phyloP scores from a whole-genome alignment of 1,140 invertebrate genomes.

The Proctacanthus coquilletti region DNA sequence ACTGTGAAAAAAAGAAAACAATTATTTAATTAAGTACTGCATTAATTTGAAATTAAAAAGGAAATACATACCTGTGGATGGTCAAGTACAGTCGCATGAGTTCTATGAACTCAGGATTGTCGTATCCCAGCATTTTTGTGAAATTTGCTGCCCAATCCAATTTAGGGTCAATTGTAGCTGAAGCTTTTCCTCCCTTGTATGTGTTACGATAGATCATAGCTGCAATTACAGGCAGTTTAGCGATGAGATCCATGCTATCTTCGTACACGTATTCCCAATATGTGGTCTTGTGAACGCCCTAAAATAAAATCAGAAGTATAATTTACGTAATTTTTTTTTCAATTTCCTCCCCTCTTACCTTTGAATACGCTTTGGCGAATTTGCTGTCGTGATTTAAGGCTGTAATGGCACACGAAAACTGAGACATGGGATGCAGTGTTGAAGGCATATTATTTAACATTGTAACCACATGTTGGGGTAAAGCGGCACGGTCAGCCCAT shows the following conservation, averaged over 20 bases:
- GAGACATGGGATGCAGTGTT: slow-evolving; percentile 88
- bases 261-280: slow-evolving; percentile 69
- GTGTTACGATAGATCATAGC: slow-evolving; percentile 89
- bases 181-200: slow-evolving; percentile 70
- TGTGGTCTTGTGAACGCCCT: slow-evolving; percentile 28
- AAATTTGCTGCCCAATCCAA: slow-evolving; percentile 95
- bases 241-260: slow-evolving; percentile 92
- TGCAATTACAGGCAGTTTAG: slow-evolving; percentile 86
- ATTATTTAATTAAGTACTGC: slow-evolving; percentile 2
- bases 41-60: background rate
- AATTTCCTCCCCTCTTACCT: slow-evolving; percentile 21
- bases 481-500: slow-evolving; percentile 63
- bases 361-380: slow-evolving; percentile 81
- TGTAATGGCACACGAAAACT: slow-evolving; percentile 84
- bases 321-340: too few species aligned
- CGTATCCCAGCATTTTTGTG: slow-evolving; percentile 80
- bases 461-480: slow-evolving; percentile 86
- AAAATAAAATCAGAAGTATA: slow-evolving; percentile 1
- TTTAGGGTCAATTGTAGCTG: slow-evolving; percentile 72
- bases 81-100: slow-evolving; percentile 90
- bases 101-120: slow-evolving; percentile 74
- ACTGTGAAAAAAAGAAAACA: slow-evolving; percentile 33
- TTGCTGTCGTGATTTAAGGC: slow-evolving; percentile 86
- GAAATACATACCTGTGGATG: slow-evolving; percentile 52
- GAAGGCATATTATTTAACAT: slow-evolving; percentile 94